Evolutionary conservation across 2,888 invertebrate genomes (phyloP), one percentile per base, ranked within the genome.

Genomic region (Spilosoma lubricipeda): DNA sequence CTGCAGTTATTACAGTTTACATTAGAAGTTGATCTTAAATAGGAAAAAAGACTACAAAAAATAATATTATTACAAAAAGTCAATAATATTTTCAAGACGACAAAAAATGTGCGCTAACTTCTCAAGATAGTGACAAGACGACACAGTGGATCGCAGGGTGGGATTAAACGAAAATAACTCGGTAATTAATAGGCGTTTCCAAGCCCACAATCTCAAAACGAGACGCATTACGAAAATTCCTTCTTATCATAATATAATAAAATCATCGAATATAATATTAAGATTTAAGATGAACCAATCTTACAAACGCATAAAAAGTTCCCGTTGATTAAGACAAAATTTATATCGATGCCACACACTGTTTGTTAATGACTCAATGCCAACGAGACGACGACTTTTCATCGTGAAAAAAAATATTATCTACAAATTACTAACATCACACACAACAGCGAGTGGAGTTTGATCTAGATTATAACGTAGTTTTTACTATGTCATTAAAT

Each of bases 161-260:
- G 93, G 94, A 95, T 95, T 94, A 93, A 88, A 93, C 94, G 79
- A 88, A 94, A 95, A 95, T 95, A 95, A 92, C 92, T 77, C 83
- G 67, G 87, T 93, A 94, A 94, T 94, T 94, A 94, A 94, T 94
- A 91, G 89, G 84, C 88, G 90, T 89, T 89, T 90, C 82, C 87
- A 90, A 91, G 88, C 89, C 90, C 93, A 92, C 92, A 92, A 92
- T 89, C 89, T 91, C 83, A 91, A 91, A 91, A 91, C 87, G 89
- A 89, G 85, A 86, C 90, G 87, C 90, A 89, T 90, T 90, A 90
- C 88, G 81, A 87, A 88, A 92, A 91, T 91, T 90, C 89, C 90
- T 85, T 87, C 84, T 87, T 82, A 82, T 82, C 81, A 82, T 79
- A 81, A 79, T 79, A 85, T 88, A 86, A 86, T 86, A 86, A 87